Conservation (phyloP, 2,888 invertebrate genomes). For the Orthonychiurus folsomi region DNA sequence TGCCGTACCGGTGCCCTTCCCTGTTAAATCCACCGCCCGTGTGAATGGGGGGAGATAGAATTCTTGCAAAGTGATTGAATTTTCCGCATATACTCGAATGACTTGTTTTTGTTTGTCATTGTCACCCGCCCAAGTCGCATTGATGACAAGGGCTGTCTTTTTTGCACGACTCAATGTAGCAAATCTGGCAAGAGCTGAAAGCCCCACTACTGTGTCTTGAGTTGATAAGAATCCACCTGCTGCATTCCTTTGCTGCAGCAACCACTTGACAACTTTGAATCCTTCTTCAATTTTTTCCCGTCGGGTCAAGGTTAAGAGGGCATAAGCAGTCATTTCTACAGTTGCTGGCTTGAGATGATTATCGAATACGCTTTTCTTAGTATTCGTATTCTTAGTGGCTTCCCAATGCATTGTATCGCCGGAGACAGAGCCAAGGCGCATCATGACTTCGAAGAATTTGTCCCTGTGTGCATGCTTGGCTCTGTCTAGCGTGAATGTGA, state of each 20-base stretch:
- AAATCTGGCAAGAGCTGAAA: conserved; percentile 24
- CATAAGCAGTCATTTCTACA: conserved; percentile 79
- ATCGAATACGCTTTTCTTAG: background rate
- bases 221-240: conserved; percentile 63
- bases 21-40: conserved; percentile 13
- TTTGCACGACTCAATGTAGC: conserved; percentile 13
- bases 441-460: background rate
- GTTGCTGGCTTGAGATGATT: conserved; percentile 14
- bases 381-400: too few relatives aligned
- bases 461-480: conserved; percentile 55
- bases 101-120: too few relatives aligned
- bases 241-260: conserved; percentile 59
- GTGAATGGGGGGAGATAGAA: background rate
- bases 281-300: background rate
- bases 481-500: conserved; percentile 64
- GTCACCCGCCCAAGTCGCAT: background rate
- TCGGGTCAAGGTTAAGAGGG: conserved; percentile 53
- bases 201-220: conserved; percentile 44
- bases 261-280: conserved; percentile 47
- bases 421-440: background rate
- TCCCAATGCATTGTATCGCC: background rate
- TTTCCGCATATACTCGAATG: background rate
- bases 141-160: conserved; percentile 9
- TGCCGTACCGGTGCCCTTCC: conserved; percentile 19
- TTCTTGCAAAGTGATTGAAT: conserved; percentile 12